Conservation (phyloP, 2,797 vertebrate genomes). For the Notamacropus eugenii region DNA sequence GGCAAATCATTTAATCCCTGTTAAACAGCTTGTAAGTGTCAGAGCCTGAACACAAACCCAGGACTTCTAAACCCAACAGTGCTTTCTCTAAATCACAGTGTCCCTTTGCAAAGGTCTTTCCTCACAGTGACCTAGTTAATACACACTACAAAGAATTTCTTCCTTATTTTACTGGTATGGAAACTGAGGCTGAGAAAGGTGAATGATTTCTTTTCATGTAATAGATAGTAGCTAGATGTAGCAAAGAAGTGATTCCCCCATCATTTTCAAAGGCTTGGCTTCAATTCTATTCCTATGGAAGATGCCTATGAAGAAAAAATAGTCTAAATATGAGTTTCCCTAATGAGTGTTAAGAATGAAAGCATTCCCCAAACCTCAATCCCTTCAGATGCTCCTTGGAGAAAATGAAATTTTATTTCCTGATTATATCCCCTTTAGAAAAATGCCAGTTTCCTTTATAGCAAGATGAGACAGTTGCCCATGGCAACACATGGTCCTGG, state of each 20-base stretch:
- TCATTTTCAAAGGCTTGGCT: background rate
- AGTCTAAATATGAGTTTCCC: background rate
- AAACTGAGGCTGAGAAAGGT: background rate
- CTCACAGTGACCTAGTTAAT: background rate
- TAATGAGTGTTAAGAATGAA: background rate
- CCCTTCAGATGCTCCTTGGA: background rate
- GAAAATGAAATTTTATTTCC: background rate
- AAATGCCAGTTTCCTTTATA: background rate
- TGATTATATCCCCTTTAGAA: rapidly evolving
- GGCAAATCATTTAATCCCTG: background rate
- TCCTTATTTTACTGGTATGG: background rate
- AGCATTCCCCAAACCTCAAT: background rate
- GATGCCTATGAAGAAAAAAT: background rate
- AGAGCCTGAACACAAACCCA: background rate
- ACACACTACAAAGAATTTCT: background rate
- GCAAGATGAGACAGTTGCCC: background rate
- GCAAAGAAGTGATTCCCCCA: background rate
- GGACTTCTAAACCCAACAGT: background rate
- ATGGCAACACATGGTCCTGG: background rate
- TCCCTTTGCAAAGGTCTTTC: background rate
- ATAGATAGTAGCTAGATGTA: background rate
- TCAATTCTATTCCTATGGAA: background rate
- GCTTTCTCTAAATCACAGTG: background rate
- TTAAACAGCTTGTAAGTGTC: background rate
- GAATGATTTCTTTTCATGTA: background rate